Conservation (phyloP, 2,797 vertebrate genomes). For the Macrochelys suwanniensis region DNA sequence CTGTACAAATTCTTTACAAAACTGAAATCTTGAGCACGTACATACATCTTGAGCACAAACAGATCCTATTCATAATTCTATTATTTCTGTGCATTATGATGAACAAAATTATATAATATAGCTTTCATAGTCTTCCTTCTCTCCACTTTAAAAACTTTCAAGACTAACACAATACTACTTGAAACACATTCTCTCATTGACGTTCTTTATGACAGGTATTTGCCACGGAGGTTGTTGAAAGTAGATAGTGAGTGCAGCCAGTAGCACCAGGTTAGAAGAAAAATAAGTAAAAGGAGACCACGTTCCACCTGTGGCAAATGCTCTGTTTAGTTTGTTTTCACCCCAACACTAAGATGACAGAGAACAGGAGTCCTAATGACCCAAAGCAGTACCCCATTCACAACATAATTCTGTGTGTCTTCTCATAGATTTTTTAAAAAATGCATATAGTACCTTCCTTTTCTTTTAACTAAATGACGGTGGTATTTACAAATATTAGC, state of each 20-base stretch:
- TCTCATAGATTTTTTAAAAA: not conserved
- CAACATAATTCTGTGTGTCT: accelerated
- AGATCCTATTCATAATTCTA: not conserved
- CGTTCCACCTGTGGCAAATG: not conserved
- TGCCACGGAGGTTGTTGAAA: not conserved
- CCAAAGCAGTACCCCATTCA: not conserved
- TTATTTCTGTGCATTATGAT: not conserved
- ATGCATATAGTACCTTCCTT: not conserved
- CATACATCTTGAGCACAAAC: not conserved
- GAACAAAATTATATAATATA: not conserved
- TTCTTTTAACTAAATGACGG: not conserved
- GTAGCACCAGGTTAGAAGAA: not conserved
- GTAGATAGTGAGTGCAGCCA: not conserved
- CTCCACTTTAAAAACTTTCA: not conserved
- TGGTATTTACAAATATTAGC: not conserved
- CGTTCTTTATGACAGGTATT: not conserved
- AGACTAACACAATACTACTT: not conserved
- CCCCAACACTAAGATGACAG: not conserved
- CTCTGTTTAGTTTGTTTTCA: not conserved
- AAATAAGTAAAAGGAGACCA: not conserved
- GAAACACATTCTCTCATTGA: not conserved
- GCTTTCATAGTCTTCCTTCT: not conserved
- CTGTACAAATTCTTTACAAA: not conserved
- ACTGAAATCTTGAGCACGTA: not conserved
- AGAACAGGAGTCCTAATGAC: not conserved